Base-by-base conservation (phyloP, 2,888 invertebrate genomes). In the Drosophila percnosoma region DNA sequence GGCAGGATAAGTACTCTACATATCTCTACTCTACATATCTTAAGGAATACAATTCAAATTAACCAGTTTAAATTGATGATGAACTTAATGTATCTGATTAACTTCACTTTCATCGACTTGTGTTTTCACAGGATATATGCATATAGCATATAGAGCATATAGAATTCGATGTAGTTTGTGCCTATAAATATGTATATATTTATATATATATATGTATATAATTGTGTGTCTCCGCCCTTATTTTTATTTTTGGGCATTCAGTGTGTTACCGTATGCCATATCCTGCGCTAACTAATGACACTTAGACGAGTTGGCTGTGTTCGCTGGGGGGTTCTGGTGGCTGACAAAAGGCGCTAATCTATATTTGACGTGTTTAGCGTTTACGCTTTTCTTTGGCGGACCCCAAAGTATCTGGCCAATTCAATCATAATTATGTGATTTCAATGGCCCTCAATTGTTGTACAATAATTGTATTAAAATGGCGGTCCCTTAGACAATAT, bases 361-460 rank as follows among this genome's bases (percentile, higher is more conserved):
- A 90, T 87, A 78, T 89, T 90, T 90, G 76, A 90, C 90, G 90
- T 90, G 90, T 82, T 90, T 67, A 75, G 33, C 78, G 78, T 83
- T 87, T 85, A 90, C 83, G 91, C 75, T 87, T 75, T 66, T 57
- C 58, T 68, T 65, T 42, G 33, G 61, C 45, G 29, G 11, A 24
- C 55, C n/a, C 21, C 36, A 34, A 74, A 68, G 61, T 71, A 70
- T 71, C 62, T 68, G 64, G 27, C 33, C 70, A 58, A 83, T 75
- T 74, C 81, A 89, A 90, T 90, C 81, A 91, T 90, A 88, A 90
- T 90, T 90, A 91, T 90, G 78, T 83, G 87, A 88, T 91, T 91
- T 91, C 59, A 71, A 66, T 63, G 53, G 55, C 33, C 54, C 60
- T 51, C 53, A 59, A 72, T 68, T 68, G 68, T 59, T 73, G 55